Conservation (phyloP, 1,140 invertebrate species). For the Heliconius nattereri region DNA sequence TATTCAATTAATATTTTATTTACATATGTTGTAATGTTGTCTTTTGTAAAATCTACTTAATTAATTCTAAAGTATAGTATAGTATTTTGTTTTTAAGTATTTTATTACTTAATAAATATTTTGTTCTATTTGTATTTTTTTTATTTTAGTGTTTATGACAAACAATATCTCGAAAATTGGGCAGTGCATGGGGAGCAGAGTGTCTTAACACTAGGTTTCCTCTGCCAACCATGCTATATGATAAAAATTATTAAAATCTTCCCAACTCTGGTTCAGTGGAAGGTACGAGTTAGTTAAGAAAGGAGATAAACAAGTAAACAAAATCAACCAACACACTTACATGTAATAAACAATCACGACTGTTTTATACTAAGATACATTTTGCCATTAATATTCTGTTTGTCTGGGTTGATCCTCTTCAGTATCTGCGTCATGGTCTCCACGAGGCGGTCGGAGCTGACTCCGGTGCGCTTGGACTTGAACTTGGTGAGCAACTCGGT, state of each 20-base stretch:
- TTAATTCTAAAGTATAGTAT: background rate
- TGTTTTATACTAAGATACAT: constrained; percentile 95
- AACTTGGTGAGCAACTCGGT: constrained; percentile 97
- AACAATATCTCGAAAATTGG: too few relatives aligned
- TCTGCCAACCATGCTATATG: too few relatives aligned
- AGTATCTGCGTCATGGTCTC: constrained; percentile 96
- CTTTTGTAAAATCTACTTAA: background rate
- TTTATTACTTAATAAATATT: background rate
- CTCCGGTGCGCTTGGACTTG: constrained; percentile 95
- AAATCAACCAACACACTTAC: background rate
- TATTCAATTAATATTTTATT: background rate
- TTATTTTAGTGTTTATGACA: too few relatives aligned
- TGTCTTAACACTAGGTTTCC: too few relatives aligned
- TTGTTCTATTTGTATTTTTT: background rate
- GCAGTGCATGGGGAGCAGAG: too few relatives aligned
- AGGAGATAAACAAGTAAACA: background rate
- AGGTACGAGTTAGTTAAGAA: too few relatives aligned
- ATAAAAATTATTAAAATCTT: too few relatives aligned
- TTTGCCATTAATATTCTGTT: constrained; percentile 95
- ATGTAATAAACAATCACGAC: constrained; percentile 44
- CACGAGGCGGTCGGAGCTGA: constrained; percentile 93
- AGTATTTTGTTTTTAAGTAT: background rate
- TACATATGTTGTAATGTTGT: background rate
- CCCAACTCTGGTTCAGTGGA: too few relatives aligned
- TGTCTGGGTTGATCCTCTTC: constrained; percentile 96